phyloP scores from a whole-genome alignment of 2,113 vertebrate genomes.

The Fregetta grallaria region DNA sequence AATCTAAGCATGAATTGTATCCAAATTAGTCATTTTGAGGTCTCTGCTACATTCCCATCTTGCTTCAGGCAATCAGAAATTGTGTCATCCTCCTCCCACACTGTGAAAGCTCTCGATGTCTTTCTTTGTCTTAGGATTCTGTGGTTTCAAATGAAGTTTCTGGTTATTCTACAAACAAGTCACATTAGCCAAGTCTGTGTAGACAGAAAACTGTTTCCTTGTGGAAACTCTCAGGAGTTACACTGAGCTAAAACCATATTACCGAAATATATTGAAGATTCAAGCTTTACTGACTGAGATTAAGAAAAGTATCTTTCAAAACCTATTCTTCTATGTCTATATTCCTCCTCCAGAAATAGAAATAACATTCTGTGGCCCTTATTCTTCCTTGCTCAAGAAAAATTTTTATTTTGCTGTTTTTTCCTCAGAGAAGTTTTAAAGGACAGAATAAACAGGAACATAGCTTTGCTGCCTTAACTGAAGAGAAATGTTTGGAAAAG shows the following conservation, averaged over 20 bases:
- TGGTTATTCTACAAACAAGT: neutral
- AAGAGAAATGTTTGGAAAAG: neutral
- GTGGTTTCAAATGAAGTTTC: conserved; percentile 37
- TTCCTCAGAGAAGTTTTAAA: neutral
- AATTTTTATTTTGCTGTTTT: neutral
- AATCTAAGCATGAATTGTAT: neutral
- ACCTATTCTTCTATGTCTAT: neutral
- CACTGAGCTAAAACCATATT: neutral
- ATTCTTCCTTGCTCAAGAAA: neutral
- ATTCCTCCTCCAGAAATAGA: neutral
- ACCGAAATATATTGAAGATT: neutral
- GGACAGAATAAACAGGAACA: neutral
- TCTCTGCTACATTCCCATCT: neutral
- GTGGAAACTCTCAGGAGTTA: neutral
- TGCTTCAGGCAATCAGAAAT: conserved; percentile 13
- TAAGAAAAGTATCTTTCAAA: neutral
- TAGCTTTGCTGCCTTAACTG: neutral
- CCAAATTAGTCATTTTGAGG: conserved; percentile 18
- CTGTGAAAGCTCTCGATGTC: neutral
- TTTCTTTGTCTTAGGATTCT: conserved; percentile 17
- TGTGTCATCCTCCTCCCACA: conserved; percentile 25
- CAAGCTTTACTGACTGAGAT: neutral
- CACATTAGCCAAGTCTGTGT: neutral
- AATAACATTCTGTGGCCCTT: neutral
- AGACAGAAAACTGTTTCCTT: neutral